Base-by-base conservation (phyloP, 2,888 invertebrate genomes). In the Eilema depressum region DNA sequence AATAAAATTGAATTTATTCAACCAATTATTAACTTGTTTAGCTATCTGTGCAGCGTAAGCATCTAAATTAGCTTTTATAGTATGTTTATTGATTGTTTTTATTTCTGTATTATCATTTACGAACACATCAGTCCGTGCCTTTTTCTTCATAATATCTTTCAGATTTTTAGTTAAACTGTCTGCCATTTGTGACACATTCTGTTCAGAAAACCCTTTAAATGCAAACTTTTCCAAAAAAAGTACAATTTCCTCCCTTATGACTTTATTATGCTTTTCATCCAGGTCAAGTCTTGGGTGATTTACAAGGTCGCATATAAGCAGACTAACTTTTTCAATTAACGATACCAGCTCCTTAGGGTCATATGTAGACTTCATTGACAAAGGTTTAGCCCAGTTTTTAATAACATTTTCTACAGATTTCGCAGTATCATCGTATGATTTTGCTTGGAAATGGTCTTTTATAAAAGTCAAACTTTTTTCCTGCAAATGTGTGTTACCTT, bases 11-110 rank as follows among this genome's bases (percentile, higher is more conserved):
- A 91, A 77, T 26, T 71, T 76, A 0, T 77, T 75, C 25, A 92
- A 75, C 93, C 93, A 93, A 63, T 87, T 84, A 3, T 86, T 82
- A 60, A 93, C 91, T 75, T 90, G 81, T 23, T 86, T 70, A n/a
- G 81, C 79, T 37, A 93, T 73, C 66, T 87, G 76, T 56, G 78
- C 79, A n/a, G 80, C 83, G 26, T 87, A 89, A 17, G 14, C 20
- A 14, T 84, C 78, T 59, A 83, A 66, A 76, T 85, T 70, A 37
- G 82, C 77, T 8, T 78, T 66, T 67, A 77, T 78, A 14, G 30
- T 72, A 41, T 71, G 57, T 20, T 83, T 70, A 8, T 37, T n/a
- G 17, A 62, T 26, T 7, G n/a, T 28, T 68, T 71, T 64, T 33
- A 17, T 68, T 75, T 23, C 60, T 71, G 10, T 11, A 28, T 26